Evolutionary conservation across 2,797 vertebrate genomes (phyloP), one percentile per base, ranked within the genome.

Genomic region (Phoebastria nigripes): DNA sequence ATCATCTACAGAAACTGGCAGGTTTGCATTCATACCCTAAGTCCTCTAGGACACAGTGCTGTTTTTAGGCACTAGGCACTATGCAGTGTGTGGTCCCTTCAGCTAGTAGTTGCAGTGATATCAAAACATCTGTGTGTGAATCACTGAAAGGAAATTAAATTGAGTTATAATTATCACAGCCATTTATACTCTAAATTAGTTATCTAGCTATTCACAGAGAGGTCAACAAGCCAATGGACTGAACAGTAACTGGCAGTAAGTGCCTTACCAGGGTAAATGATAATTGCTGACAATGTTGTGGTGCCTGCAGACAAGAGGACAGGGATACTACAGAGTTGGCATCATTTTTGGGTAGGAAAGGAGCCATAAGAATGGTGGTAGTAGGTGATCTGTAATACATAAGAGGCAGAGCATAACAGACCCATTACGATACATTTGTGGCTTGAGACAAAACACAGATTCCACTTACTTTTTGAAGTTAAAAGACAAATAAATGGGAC

Each of bases 111-210:
- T 95, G 92, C 87, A 83, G 42, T 87, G 37, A 52, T 82, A 89
- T 82, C 73, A 51, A 96, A 96, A 85, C 33, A 92, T 51, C 79
- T 87, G 92, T 52, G 55, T 69, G 76, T 94, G 71, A 88, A 92
- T 90, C 81, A 69, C 69, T 96, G 59, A 92, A 85, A 96, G 82
- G 80, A 96, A 97, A 96, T 95, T 89, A 86, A 96, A 95, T 87
- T 90, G 82, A 88, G 85, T 85, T 87, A 42, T 87, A 95, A 97
- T 96, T 96, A 95, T 89, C 89, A 86, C 80, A 81, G n/a, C 74
- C 71, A 94, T 76, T 94, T 96, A 87, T 72, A 67, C 41, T 71
- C 72, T 92, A 89, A 93, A 95, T 94, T 96, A 96, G 92, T 94
- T 96, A 70, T 93, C 82, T 83, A 87, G 65, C 73, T 95, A 37